Conservation (phyloP, 1,140 invertebrate species). For the Cotesia chilonis region DNA sequence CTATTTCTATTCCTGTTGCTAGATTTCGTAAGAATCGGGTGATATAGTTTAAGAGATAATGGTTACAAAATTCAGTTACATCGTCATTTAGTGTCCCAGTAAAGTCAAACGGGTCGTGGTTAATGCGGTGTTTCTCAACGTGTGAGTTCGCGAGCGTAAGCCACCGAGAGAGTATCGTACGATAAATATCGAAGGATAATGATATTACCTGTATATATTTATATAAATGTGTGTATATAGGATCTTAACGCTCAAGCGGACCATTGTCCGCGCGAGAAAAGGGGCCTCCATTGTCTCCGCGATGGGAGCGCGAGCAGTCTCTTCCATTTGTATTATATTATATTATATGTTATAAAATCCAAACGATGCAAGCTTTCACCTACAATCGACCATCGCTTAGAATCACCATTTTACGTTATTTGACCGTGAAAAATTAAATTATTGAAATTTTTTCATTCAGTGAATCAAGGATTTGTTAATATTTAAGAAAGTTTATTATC, state of each 20-base stretch:
- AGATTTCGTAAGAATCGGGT: background rate
- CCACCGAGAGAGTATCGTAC: conserved; percentile 20
- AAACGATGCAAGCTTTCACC: conserved; percentile 12
- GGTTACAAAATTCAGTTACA: conserved; percentile 6
- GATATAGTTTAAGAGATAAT: conserved; percentile 20
- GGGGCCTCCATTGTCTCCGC: conserved; percentile 25
- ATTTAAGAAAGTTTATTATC: too few species aligned
- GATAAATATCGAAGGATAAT: conserved; percentile 40
- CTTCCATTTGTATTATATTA: conserved; percentile 7
- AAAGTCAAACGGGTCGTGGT: background rate
- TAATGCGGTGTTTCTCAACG: conserved; percentile 9
- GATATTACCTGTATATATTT: conserved; percentile 36
- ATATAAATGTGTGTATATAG: background rate
- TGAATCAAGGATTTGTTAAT: too few species aligned
- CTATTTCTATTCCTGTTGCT: too few species aligned
- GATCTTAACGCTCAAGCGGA: conserved; percentile 19
- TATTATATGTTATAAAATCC: too few species aligned
- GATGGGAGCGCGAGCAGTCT: conserved; percentile 21
- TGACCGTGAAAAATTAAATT: background rate
- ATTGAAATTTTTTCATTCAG: background rate
- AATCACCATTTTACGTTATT: background rate
- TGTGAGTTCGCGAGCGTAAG: background rate
- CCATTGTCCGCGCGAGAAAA: conserved; percentile 31
- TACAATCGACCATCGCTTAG: conserved; percentile 13
- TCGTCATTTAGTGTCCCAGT: background rate